Percentiles rank a stretch among this genome's conserved stretches.
Conservation (phyloP, 2,113 vertebrate genomes). For the Onychostruthus taczanowskii region DNA sequence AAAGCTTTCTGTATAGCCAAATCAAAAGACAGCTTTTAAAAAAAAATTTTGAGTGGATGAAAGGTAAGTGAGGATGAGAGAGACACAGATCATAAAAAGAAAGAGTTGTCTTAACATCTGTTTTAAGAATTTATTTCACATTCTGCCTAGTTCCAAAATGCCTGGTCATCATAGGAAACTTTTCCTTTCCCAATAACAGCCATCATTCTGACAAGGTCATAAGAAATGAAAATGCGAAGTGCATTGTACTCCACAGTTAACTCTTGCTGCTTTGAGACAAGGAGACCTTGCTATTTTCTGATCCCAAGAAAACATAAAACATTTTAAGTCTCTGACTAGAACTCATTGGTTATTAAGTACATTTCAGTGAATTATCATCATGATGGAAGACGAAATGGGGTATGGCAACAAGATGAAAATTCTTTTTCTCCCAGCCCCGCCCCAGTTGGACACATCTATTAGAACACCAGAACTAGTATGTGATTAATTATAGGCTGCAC, state of each 20-base stretch:
- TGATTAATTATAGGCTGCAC: not conserved
- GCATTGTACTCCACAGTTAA: not conserved
- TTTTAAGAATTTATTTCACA: not conserved
- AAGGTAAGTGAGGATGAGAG: not conserved
- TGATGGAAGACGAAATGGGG: not conserved
- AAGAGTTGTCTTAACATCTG: not conserved
- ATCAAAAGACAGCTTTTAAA: not conserved
- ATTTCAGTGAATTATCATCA: not conserved
- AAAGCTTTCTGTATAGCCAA: not conserved
- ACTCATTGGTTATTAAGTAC: not conserved
- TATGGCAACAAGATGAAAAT: not conserved
- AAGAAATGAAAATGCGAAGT: not conserved
- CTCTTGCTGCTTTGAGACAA: not conserved
- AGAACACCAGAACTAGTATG: not conserved
- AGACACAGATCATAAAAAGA: not conserved
- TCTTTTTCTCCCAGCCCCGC: not conserved
- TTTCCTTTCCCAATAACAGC: not conserved
- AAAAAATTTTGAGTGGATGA: accelerated
- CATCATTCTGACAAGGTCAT: not conserved
- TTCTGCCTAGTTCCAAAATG: not conserved
- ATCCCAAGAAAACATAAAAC: not conserved
- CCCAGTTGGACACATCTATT: not conserved
- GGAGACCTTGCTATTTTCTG: not conserved
- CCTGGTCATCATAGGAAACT: not conserved
- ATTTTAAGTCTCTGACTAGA: not conserved